Base-by-base conservation (phyloP, 2,797 vertebrate species). In the Sebastes dallii region DNA sequence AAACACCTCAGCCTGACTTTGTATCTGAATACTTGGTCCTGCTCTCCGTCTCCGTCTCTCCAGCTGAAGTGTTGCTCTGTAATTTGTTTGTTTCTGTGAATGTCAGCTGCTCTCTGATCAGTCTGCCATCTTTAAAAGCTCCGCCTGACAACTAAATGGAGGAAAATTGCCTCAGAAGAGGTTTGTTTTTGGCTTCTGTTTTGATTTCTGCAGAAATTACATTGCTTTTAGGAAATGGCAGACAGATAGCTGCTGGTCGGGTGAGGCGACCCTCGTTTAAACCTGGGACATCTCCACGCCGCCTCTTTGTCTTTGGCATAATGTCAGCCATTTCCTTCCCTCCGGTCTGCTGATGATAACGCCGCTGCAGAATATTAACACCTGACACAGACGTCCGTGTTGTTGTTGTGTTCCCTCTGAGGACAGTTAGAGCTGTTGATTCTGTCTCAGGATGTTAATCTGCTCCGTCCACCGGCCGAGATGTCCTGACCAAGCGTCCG, bases 111-210 rank as follows among this genome's bases (percentile, higher is more conserved):
- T 66, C 82, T 75, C 66, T 69, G 85, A 88, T 87, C 85, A 27
- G 61, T 24, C 73, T 80, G 80, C 58, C 82, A 73, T 91, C 90
- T 90, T 88, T 87, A 90, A 91, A 89, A 82, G 88, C 90, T 86
- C 75, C 52, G 80, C 54, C 79, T 92, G 92, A 93, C 91, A 88
- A 82, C 86, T 77, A 93, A 94, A 94, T 94, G 54, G 85, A 68
- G 32, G 78, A 25, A 94, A 89, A 94, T 91, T 91, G 91, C 85
- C 86, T 72, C 34, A 68, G 59, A 86, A 82, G 80, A 89, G 84
- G 89, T 92, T 86, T 90, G 89, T 93, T 92, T 92, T 86, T 73
- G 83, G 73, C 83, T 87, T 89, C 90, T 91, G 90, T 91, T 92
- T 92, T 89, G 86, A 91, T 85, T 91, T 67, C 42, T 60, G 82